phyloP scores from a whole-genome alignment of 1,140 invertebrate genomes.

The Aporrectodea caliginosa region DNA sequence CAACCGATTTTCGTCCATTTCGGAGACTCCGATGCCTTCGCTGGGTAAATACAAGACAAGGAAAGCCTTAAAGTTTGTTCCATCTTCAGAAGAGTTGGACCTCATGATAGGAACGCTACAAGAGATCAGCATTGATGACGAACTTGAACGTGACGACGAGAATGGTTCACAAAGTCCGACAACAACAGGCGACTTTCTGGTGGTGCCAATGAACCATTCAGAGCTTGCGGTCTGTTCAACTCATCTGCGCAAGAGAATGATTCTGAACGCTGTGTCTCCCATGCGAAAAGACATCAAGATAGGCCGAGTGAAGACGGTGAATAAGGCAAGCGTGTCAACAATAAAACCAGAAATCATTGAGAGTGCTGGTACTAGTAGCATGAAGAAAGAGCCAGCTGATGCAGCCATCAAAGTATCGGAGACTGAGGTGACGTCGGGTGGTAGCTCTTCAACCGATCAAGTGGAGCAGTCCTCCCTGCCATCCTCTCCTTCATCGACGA shows the following conservation, averaged over 20 bases:
- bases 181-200: not conserved
- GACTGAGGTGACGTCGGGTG: not conserved
- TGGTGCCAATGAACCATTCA: not conserved
- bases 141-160: not conserved
- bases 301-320: constrained; percentile 11
- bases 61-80: constrained; percentile 16
- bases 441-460: not conserved
- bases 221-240: not conserved
- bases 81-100: not conserved
- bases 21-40: constrained; percentile 14
- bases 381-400: not conserved
- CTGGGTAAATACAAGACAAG: constrained; percentile 14
- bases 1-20: not conserved
- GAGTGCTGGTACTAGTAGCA: not conserved
- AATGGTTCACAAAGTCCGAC: not conserved
- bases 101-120: constrained; percentile 22
- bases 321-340: not conserved
- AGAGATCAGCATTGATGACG: constrained; percentile 8
- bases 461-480: not conserved
- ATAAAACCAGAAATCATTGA: too few relatives aligned
- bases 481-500: not conserved
- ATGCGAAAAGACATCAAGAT: constrained; percentile 17
- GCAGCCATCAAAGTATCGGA: not conserved
- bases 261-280: constrained; percentile 29
- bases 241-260: constrained; percentile 5